Evolutionary conservation across 2,797 vertebrate species (phyloP).

Genomic region (Rhincodon typus): DNA sequence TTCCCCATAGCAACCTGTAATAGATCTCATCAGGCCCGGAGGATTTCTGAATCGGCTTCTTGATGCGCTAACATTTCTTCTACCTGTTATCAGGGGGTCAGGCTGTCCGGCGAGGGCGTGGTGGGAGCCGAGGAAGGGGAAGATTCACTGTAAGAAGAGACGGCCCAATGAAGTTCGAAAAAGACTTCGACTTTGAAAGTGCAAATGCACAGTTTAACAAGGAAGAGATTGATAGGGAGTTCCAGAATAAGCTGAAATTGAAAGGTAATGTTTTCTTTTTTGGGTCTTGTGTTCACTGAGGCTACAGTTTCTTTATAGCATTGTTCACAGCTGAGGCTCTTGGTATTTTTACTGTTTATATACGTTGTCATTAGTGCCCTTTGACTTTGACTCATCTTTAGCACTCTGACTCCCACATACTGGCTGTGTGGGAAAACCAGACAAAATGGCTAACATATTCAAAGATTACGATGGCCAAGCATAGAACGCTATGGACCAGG

Average conservation of each 20-base stretch:
- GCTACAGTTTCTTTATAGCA: neutral
- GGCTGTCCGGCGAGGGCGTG: conserved; percentile 67
- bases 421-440: neutral
- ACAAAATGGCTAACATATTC: neutral
- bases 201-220: conserved; percentile 97
- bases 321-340: neutral
- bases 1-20: no score
- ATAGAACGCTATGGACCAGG: no score
- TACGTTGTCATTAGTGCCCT: neutral
- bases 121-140: conserved; percentile 82
- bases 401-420: neutral
- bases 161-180: conserved; percentile 92
- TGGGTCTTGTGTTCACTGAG: conserved; percentile 13
- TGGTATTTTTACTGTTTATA: neutral
- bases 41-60: conserved; percentile 21
- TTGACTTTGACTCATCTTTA: neutral
- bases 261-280: conserved; percentile 67
- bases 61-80: conserved; percentile 31
- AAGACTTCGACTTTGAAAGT: conserved; percentile 97
- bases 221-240: conserved; percentile 93
- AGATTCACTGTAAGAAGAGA: conserved; percentile 78
- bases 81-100: conserved; percentile 51
- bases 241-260: conserved; percentile 93
- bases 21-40: no score
- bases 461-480: neutral